These are phyloP conservation scores for Calvadosia cruxmelitensis DNA, from an alignment of 30 jellyfish, hydroid and myxozoan species.

Conservation along the genomic window DNA sequence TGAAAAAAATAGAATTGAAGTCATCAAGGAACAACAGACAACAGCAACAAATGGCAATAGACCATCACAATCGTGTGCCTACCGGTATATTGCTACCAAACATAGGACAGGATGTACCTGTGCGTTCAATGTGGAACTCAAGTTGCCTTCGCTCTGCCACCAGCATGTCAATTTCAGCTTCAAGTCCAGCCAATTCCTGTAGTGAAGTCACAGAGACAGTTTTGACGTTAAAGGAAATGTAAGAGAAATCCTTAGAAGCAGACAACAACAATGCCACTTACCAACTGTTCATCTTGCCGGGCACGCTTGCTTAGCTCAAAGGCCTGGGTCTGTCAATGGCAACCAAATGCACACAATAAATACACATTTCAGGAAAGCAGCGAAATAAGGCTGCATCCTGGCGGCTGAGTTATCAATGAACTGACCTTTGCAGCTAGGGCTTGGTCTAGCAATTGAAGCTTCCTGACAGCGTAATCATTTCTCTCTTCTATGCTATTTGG, in stretches of 20 bases:
- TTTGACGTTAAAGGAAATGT: too few relatives aligned
- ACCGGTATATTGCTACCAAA: not conserved
- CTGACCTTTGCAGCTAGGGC: slow-evolving; percentile 64
- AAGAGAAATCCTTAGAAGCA: too few relatives aligned
- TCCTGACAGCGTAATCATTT: slow-evolving; percentile 75
- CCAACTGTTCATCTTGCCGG: slow-evolving; percentile 63
- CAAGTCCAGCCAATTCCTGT: slow-evolving; percentile 60
- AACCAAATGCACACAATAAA: not conserved
- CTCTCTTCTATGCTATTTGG: slow-evolving; percentile 94
- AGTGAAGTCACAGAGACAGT: too few relatives aligned
- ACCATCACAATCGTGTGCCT: not conserved
- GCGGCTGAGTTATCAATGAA: not conserved
- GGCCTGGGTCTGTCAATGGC: slow-evolving; percentile 60
- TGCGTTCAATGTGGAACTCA: slow-evolving; percentile 93
- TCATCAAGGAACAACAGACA: not conserved
- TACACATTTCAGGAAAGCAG: not conserved
- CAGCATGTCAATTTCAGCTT: slow-evolving; percentile 50
- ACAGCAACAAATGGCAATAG: not conserved
- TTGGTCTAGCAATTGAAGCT: slow-evolving; percentile 58
- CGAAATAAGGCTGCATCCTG: not conserved
- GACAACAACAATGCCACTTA: too few relatives aligned
- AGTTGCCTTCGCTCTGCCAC: slow-evolving; percentile 89
- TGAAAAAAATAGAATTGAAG: too few relatives aligned
- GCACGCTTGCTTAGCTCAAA: slow-evolving; percentile 77
- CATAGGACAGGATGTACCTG: slow-evolving; percentile 30